Conservation (phyloP, 2,888 invertebrate genomes). For the Nipponacmea schrenckii region DNA sequence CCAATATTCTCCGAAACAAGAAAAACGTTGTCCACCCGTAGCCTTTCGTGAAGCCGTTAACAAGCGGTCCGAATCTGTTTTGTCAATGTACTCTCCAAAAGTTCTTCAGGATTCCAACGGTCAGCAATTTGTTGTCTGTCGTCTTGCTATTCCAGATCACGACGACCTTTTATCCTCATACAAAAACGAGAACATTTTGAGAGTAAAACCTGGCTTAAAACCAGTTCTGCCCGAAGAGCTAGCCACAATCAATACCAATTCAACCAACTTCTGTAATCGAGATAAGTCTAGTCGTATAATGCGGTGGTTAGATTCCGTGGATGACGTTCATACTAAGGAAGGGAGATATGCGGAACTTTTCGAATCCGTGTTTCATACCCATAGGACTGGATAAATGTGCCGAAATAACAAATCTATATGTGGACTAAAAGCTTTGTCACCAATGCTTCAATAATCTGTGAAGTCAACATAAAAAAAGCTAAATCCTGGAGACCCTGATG, state of each 20-base stretch:
- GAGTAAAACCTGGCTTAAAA: neutral
- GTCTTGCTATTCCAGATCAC: neutral
- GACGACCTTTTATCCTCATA: neutral
- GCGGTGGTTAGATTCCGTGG: conserved; percentile 18
- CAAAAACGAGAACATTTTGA: neutral
- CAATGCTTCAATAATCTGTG: no score
- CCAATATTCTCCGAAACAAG: neutral
- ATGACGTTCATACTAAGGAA: conserved; percentile 17
- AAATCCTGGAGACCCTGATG: no score
- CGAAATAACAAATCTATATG: no score
- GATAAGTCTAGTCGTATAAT: conserved; percentile 21
- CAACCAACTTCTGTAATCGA: conserved; percentile 17
- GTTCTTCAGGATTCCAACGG: neutral
- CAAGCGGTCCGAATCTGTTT: neutral
- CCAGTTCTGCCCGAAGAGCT: neutral
- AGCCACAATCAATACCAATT: neutral
- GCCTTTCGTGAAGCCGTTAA: neutral
- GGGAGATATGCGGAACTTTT: conserved; percentile 17
- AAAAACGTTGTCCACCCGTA: neutral
- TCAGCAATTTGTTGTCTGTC: neutral
- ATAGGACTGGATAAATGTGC: neutral
- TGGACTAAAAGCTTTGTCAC: no score
- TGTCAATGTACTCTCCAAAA: neutral
- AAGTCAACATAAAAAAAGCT: no score
- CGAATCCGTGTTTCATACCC: neutral